phyloP scores from a whole-genome alignment of 2,888 invertebrate species.

The Cosmia pyralina region DNA sequence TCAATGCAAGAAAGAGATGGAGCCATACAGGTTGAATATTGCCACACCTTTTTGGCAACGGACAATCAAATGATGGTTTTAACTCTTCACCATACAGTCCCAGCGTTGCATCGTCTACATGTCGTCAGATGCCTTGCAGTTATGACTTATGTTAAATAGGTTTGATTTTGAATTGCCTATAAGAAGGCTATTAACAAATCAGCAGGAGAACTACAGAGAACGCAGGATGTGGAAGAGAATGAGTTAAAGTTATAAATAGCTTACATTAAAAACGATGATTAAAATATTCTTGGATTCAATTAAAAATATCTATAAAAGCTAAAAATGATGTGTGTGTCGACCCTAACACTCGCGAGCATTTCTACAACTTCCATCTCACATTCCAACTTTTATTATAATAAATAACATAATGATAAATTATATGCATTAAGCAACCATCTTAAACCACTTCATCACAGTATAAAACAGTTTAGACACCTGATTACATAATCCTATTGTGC shows the following conservation, averaged over 20 bases:
- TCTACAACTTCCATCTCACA: constrained; percentile 41
- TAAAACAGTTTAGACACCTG: constrained; percentile 36
- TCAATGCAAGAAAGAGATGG: constrained; percentile 9
- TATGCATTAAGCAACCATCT: constrained; percentile 38
- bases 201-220: neutral
- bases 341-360: constrained; percentile 19
- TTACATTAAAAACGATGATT: neutral
- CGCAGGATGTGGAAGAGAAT: constrained; percentile 24
- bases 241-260: constrained; percentile 3
- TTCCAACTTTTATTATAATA: constrained; percentile 68
- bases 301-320: neutral
- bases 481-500: constrained; percentile 51
- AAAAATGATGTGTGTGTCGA: constrained; percentile 10
- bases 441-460: constrained; percentile 34
- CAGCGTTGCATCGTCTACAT: constrained; percentile 16
- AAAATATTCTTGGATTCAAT: neutral
- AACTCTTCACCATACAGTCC: neutral
- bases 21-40: neutral
- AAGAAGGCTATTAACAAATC: constrained; percentile 7
- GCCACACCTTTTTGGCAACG: neutral
- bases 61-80: neutral
- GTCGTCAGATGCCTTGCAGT: constrained; percentile 46
- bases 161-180: neutral
- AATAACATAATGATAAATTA: constrained; percentile 44
- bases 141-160: constrained; percentile 58